These are phyloP conservation scores for Muntiacus muntjak DNA, from an alignment of 2,113 vertebrate species.

Conservation along the genomic window DNA sequence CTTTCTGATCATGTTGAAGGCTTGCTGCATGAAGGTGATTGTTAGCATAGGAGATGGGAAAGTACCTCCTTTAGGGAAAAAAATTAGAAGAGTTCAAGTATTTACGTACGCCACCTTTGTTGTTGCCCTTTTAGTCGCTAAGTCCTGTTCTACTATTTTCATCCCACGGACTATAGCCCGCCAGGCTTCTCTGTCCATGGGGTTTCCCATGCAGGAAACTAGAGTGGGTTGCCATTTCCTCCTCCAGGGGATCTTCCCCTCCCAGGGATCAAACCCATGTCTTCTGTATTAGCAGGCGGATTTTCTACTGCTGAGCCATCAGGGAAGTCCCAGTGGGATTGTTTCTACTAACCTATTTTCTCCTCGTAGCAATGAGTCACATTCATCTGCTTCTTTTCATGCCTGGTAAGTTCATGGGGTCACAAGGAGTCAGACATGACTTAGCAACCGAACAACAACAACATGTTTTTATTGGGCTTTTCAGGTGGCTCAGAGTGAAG, in stretches of 20 bases:
- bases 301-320: neutral
- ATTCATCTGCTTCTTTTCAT: neutral
- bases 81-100: neutral
- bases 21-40: neutral
- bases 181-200: neutral
- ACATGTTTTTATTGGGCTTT: neutral
- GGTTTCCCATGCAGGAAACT: neutral
- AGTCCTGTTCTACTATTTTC: neutral
- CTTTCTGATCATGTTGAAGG: neutral
- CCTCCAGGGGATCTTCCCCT: neutral
- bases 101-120: neutral
- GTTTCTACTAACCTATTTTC: neutral
- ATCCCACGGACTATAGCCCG: accelerated
- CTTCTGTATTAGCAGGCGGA: neutral
- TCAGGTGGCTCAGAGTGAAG: neutral
- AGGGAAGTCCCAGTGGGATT: neutral
- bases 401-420: neutral
- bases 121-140: neutral
- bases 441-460: neutral
- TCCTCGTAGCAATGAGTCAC: neutral
- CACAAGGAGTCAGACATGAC: neutral
- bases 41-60: neutral
- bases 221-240: neutral
- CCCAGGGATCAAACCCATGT: neutral
- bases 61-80: neutral